These are phyloP conservation scores for Podargus strigoides DNA, from an alignment of 2,797 vertebrate genomes.

Conservation along the genomic window DNA sequence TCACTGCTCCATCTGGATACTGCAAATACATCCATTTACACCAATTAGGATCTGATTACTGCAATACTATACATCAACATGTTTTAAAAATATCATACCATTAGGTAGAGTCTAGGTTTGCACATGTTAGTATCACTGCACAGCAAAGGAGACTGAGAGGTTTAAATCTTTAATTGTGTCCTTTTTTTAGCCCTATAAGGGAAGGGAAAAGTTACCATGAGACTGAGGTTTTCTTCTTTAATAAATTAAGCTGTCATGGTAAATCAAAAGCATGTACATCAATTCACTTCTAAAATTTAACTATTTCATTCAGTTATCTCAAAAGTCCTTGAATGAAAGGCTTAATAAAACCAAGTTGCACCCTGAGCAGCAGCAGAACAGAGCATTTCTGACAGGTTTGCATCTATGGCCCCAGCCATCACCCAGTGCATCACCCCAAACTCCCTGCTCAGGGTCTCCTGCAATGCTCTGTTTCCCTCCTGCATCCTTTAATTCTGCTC, in stretches of 20 bases:
- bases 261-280: neutral
- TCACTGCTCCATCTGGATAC: neutral
- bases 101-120: neutral
- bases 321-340: neutral
- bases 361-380: neutral
- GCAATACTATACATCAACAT: neutral
- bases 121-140: neutral
- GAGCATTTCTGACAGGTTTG: neutral
- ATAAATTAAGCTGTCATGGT: neutral
- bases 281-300: neutral
- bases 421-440: accelerated
- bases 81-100: neutral
- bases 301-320: neutral
- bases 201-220: neutral
- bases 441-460: too few relatives aligned
- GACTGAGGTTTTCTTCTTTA: neutral
- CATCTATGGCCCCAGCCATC: neutral
- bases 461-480: neutral
- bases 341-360: neutral
- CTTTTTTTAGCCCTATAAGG: neutral
- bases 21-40: neutral
- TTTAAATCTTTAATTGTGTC: neutral
- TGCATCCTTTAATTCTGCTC: neutral
- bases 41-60: neutral
- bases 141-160: neutral